Conservation (phyloP, 2,797 vertebrate species). For the Lutjanus campechanus region DNA sequence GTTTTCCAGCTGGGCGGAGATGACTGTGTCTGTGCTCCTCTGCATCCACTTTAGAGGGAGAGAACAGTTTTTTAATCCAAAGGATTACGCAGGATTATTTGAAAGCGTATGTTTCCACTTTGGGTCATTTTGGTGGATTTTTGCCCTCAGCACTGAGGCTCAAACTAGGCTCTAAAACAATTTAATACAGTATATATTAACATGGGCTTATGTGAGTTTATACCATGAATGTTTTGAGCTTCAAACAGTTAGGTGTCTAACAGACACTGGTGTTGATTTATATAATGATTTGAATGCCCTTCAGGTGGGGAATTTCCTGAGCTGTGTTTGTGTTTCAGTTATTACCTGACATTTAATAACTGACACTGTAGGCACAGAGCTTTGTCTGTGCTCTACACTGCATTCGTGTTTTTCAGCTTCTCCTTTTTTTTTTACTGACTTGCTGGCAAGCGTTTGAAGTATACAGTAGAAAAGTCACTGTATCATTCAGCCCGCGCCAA, state of each 20-base stretch:
- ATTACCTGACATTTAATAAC: constrained; percentile 70
- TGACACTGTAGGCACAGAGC: constrained; percentile 41
- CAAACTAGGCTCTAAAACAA: constrained; percentile 15
- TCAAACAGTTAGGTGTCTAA: constrained; percentile 15
- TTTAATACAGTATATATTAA: constrained; percentile 2
- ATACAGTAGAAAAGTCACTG: constrained; percentile 24
- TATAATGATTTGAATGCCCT: constrained; percentile 61
- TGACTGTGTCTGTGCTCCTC: constrained; percentile 56
- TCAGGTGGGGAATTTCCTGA: constrained; percentile 68
- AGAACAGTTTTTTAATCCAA: constrained; percentile 64
- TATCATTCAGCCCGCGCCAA: constrained; percentile 13
- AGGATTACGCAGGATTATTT: constrained; percentile 75
- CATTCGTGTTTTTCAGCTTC: constrained; percentile 43
- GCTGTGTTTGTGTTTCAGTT: constrained; percentile 54
- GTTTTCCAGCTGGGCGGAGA: constrained; percentile 79
- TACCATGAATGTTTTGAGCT: not conserved
- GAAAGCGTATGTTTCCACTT: constrained; percentile 62
- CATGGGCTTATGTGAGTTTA: not conserved
- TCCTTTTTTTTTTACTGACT: constrained; percentile 35
- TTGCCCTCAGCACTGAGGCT: constrained; percentile 5
- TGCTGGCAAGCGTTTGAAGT: constrained; percentile 30
- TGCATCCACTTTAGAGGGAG: constrained; percentile 46
- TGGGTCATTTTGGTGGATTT: constrained; percentile 49
- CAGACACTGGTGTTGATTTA: constrained; percentile 50
- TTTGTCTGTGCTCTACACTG: constrained; percentile 45